Evolutionary conservation across 2,888 invertebrate genomes (phyloP).

Genomic region (Poecilus cupreus): DNA sequence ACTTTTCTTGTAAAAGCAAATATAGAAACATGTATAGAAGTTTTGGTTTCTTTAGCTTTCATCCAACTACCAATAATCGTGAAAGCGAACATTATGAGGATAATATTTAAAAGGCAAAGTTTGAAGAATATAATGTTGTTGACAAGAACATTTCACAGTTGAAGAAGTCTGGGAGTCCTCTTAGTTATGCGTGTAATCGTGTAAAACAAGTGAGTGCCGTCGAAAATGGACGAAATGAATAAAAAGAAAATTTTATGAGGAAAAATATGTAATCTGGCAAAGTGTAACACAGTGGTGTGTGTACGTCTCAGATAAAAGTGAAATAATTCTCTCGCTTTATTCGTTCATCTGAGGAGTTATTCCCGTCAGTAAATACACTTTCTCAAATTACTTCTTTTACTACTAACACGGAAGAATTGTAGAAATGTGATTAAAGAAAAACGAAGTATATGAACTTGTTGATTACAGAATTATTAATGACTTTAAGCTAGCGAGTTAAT

Average conservation of each 20-base stretch:
- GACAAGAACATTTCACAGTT: too few relatives aligned
- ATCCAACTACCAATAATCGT: too few relatives aligned
- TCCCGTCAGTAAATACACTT: too few relatives aligned
- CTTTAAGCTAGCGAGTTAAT: background rate
- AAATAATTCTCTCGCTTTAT: background rate
- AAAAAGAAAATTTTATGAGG: slow-evolving; percentile 10
- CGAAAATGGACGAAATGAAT: slow-evolving; percentile 9
- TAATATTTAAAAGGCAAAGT: too few relatives aligned
- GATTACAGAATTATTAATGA: slow-evolving; percentile 11
- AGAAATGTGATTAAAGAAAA: slow-evolving; percentile 6
- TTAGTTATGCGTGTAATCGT: slow-evolving; percentile 6
- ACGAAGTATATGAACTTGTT: slow-evolving; percentile 5
- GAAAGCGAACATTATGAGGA: too few relatives aligned
- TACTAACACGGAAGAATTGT: background rate
- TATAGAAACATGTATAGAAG: too few relatives aligned
- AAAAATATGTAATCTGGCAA: slow-evolving; percentile 6
- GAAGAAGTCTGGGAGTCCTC: background rate
- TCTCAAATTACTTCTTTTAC: slow-evolving; percentile 6
- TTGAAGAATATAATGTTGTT: too few relatives aligned
- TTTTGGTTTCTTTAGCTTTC: too few relatives aligned
- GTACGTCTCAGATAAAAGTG: background rate
- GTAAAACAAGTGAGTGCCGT: background rate
- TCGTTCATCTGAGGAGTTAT: background rate
- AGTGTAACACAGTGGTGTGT: background rate
- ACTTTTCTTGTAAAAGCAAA: too few relatives aligned